phyloP scores from a whole-genome alignment of 2,888 invertebrate species.

The Calliopum simillimum region DNA sequence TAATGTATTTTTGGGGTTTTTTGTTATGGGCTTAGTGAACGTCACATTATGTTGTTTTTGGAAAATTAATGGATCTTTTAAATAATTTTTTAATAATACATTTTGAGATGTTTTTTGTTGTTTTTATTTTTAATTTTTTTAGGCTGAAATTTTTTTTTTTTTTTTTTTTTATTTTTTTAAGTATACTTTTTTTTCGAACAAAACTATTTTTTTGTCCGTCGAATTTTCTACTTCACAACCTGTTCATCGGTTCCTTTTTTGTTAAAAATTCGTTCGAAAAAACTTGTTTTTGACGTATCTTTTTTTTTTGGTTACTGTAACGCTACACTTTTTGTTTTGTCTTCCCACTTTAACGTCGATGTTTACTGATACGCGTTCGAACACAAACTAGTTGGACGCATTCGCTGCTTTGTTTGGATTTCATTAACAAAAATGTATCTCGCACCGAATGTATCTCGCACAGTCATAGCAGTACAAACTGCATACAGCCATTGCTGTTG shows the following conservation, averaged over 20 bases:
- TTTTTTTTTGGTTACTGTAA: conserved; percentile 5
- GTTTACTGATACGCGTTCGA: conserved; percentile 66
- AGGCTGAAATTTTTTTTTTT: no score
- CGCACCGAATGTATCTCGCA: conserved; percentile 18
- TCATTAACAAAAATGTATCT: conserved; percentile 26
- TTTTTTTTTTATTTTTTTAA: neutral
- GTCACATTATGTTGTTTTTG: no score
- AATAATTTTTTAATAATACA: neutral
- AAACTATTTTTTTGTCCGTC: conserved; percentile 50
- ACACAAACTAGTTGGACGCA: conserved; percentile 63
- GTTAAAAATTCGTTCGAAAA: conserved; percentile 7
- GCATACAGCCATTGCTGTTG: no score
- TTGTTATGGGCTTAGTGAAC: no score
- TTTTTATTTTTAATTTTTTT: neutral
- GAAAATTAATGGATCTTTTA: no score
- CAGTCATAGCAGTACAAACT: neutral
- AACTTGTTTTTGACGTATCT: conserved; percentile 1
- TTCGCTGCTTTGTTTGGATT: conserved; percentile 41
- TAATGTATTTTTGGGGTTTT: no score
- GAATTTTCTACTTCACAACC: conserved; percentile 30
- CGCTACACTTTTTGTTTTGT: neutral
- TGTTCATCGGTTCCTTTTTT: neutral
- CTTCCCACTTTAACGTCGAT: conserved; percentile 49
- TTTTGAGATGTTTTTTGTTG: neutral
- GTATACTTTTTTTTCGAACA: conserved; percentile 43